A percentile compares a stretch with the other conserved stretches of the same genome.
phyloP scores from a whole-genome alignment of 2,888 invertebrate species.

The Volucella inflata region DNA sequence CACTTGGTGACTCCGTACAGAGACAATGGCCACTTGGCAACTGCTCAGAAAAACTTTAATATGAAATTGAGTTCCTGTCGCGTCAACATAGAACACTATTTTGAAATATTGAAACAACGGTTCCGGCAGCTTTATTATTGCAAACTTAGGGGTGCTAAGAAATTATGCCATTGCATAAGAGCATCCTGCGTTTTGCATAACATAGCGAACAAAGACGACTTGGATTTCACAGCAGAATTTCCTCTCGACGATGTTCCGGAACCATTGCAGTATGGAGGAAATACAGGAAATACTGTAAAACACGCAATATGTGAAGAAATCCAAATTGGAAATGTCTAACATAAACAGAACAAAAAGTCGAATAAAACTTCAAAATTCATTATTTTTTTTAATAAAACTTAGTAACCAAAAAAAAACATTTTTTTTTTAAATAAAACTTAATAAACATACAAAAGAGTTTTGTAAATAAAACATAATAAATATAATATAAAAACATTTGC shows the following conservation, averaged over 20 bases:
- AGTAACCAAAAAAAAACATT: too few species aligned
- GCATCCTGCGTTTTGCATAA: too few species aligned
- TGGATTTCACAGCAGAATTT: not conserved
- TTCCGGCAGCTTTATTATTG: slow-evolving; percentile 2
- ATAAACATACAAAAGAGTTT: too few species aligned
- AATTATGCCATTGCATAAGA: slow-evolving; percentile 11
- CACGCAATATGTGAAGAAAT: slow-evolving; percentile 8
- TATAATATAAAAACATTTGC: too few species aligned
- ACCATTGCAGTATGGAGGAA: not conserved
- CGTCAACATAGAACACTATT: not conserved
- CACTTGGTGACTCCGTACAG: too few species aligned
- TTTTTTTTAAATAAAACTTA: too few species aligned
- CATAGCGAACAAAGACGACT: slow-evolving; percentile 9
- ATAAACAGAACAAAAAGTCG: too few species aligned
- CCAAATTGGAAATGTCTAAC: not conserved
- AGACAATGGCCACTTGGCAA: not conserved
- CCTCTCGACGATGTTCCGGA: not conserved
- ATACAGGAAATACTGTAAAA: not conserved
- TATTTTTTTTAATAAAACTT: too few species aligned
- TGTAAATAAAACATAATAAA: too few species aligned
- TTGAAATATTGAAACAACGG: too few species aligned
- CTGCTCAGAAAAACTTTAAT: not conserved
- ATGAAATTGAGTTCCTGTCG: slow-evolving; percentile 9
- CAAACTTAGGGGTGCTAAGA: not conserved
- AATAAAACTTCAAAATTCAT: too few species aligned